A percentile compares a stretch with the other conserved stretches of the same genome.
phyloP scores from a whole-genome alignment of 2,888 invertebrate genomes.

The Fragum fragum region DNA sequence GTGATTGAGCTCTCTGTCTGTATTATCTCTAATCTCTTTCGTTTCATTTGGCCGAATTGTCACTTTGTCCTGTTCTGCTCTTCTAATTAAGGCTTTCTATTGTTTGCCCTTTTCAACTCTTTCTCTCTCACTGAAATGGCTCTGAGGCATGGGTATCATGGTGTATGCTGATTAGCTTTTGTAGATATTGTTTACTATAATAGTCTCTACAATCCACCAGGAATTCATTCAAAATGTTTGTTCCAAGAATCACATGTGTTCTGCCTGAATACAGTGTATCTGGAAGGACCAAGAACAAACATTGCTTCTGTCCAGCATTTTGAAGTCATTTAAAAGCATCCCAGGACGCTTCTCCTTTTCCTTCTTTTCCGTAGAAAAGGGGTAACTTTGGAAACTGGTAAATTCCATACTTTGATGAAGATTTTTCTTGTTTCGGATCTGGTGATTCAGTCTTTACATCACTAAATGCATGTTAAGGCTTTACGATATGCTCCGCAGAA shows the following conservation, averaged over 20 bases:
- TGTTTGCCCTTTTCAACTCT: constrained; percentile 30
- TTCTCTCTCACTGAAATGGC: constrained; percentile 11
- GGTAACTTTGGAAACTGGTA: not conserved
- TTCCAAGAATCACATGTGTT: not conserved
- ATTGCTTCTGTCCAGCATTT: not conserved
- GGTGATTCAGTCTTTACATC: too few relatives aligned
- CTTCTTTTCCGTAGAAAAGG: not conserved
- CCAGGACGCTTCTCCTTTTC: not conserved
- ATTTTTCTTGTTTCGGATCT: not conserved
- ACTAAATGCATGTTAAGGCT: too few relatives aligned
- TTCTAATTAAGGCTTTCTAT: constrained; percentile 24
- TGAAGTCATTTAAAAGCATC: not conserved
- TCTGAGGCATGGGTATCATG: constrained; percentile 48
- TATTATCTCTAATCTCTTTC: constrained; percentile 15
- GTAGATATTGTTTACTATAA: constrained; percentile 52
- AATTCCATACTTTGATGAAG: not conserved
- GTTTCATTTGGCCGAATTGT: constrained; percentile 2
- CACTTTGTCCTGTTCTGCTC: constrained; percentile 11
- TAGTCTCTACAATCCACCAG: constrained; percentile 26
- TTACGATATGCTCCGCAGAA: too few relatives aligned
- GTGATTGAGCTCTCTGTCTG: constrained; percentile 23
- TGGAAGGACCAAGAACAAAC: not conserved
- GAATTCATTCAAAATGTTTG: constrained; percentile 45
- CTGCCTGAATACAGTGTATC: not conserved
- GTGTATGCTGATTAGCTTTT: constrained; percentile 39